These are phyloP conservation scores for Nycticebus coucang DNA, from an alignment of 2,113 vertebrate genomes.

Conservation along the genomic window DNA sequence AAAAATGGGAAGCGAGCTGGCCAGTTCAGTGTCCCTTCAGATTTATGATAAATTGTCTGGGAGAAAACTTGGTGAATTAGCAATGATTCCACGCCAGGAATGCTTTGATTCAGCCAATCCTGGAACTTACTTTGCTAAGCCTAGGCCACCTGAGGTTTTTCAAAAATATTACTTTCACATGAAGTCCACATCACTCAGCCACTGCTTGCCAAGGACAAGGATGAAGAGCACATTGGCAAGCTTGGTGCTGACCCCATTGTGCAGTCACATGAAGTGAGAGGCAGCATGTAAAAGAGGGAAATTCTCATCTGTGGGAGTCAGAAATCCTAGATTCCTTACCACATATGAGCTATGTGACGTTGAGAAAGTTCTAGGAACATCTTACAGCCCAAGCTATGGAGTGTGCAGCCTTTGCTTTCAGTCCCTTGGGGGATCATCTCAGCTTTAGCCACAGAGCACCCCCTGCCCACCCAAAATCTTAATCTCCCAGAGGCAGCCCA, in stretches of 20 bases:
- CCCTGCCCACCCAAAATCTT: background rate
- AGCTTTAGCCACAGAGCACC: background rate
- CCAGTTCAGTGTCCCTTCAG: conserved; percentile 29
- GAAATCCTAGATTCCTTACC: background rate
- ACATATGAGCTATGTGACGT: background rate
- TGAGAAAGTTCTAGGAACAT: background rate
- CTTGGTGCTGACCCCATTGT: background rate
- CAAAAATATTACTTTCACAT: conserved; percentile 35
- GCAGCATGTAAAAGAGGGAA: background rate
- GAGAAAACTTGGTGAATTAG: conserved; percentile 66
- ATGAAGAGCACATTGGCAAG: background rate
- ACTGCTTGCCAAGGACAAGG: background rate
- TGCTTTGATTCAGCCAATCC: conserved; percentile 39
- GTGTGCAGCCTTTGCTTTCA: background rate
- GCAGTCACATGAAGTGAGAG: background rate
- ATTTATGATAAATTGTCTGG: conserved; percentile 63
- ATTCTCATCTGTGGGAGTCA: background rate
- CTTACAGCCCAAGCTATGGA: too few species aligned
- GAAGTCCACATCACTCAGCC: conserved; percentile 9
- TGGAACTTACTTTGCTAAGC: conserved; percentile 30
- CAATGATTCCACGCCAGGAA: conserved; percentile 37
- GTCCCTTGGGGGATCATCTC: background rate
- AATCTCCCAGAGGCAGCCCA: background rate
- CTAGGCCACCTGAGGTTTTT: conserved; percentile 56
- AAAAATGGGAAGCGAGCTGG: conserved; percentile 51